A percentile compares a stretch with the other conserved stretches of the same genome.
phyloP scores from a whole-genome alignment of 2,797 vertebrate genomes.

The Sebastes umbrosus region DNA sequence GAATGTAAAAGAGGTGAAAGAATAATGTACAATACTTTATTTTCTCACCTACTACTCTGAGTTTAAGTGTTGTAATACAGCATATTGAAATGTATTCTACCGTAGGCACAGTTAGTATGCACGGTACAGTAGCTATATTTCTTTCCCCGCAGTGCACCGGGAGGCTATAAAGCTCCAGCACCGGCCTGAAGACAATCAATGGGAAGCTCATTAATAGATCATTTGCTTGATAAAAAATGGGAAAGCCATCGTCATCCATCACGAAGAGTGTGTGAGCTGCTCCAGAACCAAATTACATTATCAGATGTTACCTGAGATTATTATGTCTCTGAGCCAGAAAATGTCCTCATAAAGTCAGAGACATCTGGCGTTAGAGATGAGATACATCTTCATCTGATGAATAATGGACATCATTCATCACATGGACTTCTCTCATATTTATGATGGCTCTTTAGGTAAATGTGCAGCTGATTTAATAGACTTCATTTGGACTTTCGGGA shows the following conservation, averaged over 20 bases:
- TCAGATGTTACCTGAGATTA: constrained; percentile 29
- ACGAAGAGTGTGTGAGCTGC: background rate
- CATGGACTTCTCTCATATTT: background rate
- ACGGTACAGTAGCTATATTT: background rate
- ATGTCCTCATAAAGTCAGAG: background rate
- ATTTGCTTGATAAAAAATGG: constrained; percentile 32
- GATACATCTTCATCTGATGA: background rate
- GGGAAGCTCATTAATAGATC: constrained; percentile 39
- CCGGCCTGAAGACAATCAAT: constrained; percentile 23
- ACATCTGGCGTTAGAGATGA: background rate
- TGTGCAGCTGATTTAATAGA: background rate
- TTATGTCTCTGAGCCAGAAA: constrained; percentile 2
- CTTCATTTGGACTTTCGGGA: background rate
- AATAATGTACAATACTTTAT: background rate
- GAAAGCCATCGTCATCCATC: constrained; percentile 14
- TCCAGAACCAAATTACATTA: constrained; percentile 16
- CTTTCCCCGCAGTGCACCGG: background rate
- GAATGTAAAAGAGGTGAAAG: background rate
- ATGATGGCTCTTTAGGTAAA: background rate
- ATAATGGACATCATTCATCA: background rate
- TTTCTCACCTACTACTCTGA: background rate
- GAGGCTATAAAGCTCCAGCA: background rate
- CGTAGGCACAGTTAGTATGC: background rate
- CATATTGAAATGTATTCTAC: background rate
- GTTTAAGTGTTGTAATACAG: background rate